Percentiles rank a stretch among this genome's conserved stretches.
Evolutionary conservation across 2,113 vertebrate species (phyloP).

Genomic region (Grammomys dolichurus): DNA sequence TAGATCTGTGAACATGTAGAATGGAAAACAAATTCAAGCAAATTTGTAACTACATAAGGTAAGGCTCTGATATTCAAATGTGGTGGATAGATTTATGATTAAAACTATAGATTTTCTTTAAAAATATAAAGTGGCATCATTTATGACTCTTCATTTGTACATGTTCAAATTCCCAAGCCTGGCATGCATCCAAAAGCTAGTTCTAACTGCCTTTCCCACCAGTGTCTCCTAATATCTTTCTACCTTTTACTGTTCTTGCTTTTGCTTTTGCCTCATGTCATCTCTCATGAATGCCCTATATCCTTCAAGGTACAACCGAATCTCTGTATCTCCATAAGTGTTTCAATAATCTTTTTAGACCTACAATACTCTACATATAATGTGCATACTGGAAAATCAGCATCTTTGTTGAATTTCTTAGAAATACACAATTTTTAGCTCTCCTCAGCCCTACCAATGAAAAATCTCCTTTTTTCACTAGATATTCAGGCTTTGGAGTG

Average conservation of each 20-base stretch:
- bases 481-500: neutral
- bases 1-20: neutral
- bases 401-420: neutral
- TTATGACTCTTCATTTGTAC: neutral
- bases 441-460: neutral
- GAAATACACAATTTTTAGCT: neutral
- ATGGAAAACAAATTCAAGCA: conserved; percentile 33
- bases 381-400: neutral
- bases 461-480: conserved; percentile 51
- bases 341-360: neutral
- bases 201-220: conserved; percentile 18
- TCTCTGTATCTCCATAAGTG: neutral
- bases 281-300: neutral
- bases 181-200: neutral
- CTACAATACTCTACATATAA: neutral
- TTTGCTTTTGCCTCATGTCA: neutral
- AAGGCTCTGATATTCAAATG: conserved; percentile 9
- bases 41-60: neutral
- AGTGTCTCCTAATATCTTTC: neutral
- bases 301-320: neutral
- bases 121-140: neutral
- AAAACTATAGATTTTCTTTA: neutral
- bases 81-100: neutral
- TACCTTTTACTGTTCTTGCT: neutral
- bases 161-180: neutral